phyloP scores from a whole-genome alignment of 2,888 invertebrate genomes.

The Pasiphila rectangulata region DNA sequence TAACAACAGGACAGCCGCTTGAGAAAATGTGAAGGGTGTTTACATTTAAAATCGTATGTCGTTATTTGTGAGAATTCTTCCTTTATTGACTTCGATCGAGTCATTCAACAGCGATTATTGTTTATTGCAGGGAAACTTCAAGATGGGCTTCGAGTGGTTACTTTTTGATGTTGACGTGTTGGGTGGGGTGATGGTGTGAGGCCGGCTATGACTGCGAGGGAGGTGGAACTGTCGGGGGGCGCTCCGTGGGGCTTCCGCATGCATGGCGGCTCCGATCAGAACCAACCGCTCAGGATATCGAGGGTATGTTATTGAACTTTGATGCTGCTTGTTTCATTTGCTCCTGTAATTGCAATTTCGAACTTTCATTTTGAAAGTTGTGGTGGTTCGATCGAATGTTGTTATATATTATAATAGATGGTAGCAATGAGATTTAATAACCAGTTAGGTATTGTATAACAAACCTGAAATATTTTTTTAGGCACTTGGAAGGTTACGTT shows the following conservation, averaged over 20 bases:
- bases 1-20: too few species aligned
- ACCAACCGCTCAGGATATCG: slow-evolving; percentile 89
- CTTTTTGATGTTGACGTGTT: slow-evolving; percentile 38
- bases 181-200: slow-evolving; percentile 57
- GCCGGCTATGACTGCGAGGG: slow-evolving; percentile 83
- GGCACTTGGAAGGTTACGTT: too few species aligned
- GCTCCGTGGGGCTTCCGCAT: slow-evolving; percentile 95
- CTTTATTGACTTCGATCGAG: slow-evolving; percentile 25
- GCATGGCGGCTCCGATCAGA: slow-evolving; percentile 90
- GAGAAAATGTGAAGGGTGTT: too few species aligned
- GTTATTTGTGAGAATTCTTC: too few species aligned
- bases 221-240: slow-evolving; percentile 89
- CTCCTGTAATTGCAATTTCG: slow-evolving; percentile 1
- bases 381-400: too few species aligned
- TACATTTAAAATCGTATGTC: too few species aligned
- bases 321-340: slow-evolving; percentile 16
- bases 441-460: too few species aligned
- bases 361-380: not conserved
- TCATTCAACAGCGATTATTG: slow-evolving; percentile 34
- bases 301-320: slow-evolving; percentile 82
- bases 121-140: slow-evolving; percentile 56
- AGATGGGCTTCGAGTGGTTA: slow-evolving; percentile 57
- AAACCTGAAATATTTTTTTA: too few species aligned
- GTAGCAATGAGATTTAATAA: too few species aligned
- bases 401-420: too few species aligned